Evolutionary conservation across 2,113 vertebrate species (phyloP).

Genomic region (Murina feae): DNA sequence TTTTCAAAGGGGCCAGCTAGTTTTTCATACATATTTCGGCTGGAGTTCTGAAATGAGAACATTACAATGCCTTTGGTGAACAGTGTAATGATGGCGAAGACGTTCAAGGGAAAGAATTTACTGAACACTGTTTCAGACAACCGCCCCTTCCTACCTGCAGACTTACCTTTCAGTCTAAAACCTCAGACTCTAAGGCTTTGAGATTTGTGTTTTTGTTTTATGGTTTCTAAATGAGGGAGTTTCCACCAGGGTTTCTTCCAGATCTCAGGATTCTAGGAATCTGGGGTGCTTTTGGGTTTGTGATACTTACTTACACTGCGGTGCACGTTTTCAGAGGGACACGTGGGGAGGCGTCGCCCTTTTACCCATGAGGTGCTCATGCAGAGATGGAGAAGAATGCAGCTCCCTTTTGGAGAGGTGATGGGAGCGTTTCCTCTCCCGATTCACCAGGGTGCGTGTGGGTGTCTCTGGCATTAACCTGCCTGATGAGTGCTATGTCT

Average conservation of each 20-base stretch:
- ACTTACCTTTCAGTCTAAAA: not conserved
- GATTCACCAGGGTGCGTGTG: not conserved
- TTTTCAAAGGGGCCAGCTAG: not conserved
- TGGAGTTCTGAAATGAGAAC: not conserved
- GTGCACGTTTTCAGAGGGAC: not conserved
- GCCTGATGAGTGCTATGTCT: not conserved
- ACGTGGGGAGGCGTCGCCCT: not conserved
- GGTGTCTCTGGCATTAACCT: not conserved
- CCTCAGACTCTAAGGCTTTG: not conserved
- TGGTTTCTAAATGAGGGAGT: not conserved
- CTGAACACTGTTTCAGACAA: not conserved
- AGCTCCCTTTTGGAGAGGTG: not conserved
- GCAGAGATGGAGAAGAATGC: not conserved
- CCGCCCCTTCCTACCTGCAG: not conserved
- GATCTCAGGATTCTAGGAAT: not conserved
- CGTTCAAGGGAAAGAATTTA: not conserved
- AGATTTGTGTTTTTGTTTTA: not conserved
- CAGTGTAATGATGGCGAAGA: not conserved
- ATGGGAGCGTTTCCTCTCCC: not conserved
- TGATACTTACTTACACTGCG: not conserved
- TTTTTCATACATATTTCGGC: not conserved
- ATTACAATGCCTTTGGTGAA: not conserved
- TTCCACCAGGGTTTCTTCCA: not conserved
- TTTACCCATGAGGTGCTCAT: not conserved
- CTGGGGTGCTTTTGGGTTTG: not conserved